Conservation (phyloP, 2,113 vertebrate genomes). For the Melanerpes formicivorus region DNA sequence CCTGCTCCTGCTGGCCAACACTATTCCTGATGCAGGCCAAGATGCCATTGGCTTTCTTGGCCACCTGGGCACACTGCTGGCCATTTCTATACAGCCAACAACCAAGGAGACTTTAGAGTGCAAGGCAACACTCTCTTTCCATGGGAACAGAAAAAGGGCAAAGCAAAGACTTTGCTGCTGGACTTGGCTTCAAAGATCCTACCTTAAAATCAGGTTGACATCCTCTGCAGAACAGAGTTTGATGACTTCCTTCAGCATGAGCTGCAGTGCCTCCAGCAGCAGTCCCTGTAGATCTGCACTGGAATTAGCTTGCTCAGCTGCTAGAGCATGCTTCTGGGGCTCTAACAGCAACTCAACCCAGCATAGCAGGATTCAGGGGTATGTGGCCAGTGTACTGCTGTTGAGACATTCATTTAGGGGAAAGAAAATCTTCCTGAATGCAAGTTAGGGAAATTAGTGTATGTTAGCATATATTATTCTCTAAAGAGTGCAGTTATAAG, state of each 20-base stretch:
- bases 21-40: no score
- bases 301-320: neutral
- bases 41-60: no score
- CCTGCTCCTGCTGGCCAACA: no score
- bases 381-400: neutral
- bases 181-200: neutral
- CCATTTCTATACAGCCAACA: accelerated
- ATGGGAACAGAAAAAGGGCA: neutral
- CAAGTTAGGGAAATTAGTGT: neutral
- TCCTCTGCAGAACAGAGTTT: neutral
- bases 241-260: neutral
- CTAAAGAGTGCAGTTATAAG: neutral
- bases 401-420: neutral
- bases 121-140: neutral
- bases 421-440: neutral
- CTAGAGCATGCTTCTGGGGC: neutral
- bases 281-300: neutral
- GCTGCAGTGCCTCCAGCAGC: neutral
- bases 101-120: neutral
- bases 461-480: neutral
- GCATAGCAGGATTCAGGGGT: neutral
- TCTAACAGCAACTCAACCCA: neutral
- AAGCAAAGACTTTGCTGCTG: neutral
- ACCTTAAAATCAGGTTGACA: neutral
- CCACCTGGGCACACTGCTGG: no score